These are phyloP conservation scores for Aphelinus atriplicis DNA, from an alignment of 1,140 invertebrate genomes.

Conservation along the genomic window DNA sequence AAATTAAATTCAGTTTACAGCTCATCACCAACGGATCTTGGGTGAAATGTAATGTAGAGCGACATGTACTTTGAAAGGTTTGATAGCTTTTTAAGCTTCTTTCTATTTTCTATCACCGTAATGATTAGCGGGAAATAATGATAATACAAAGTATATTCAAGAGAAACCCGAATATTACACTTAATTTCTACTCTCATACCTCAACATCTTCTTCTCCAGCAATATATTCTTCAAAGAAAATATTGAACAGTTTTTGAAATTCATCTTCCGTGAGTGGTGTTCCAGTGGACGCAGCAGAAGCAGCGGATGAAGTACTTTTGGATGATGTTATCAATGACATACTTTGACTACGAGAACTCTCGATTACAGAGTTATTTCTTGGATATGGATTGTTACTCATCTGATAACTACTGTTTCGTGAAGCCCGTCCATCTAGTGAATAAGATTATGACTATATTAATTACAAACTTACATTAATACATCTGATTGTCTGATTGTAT, in stretches of 20 bases:
- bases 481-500: no score
- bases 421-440: slow-evolving; percentile 63
- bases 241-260: slow-evolving; percentile 46
- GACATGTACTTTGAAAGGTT: no score
- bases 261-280: slow-evolving; percentile 48
- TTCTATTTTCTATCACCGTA: no score
- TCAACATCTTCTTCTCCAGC: slow-evolving; percentile 46
- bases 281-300: slow-evolving; percentile 43
- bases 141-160: no score
- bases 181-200: slow-evolving; percentile 41
- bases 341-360: slow-evolving; percentile 55
- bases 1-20: no score
- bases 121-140: no score
- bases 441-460: slow-evolving; percentile 8
- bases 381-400: slow-evolving; percentile 53
- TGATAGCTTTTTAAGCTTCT: no score
- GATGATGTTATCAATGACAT: slow-evolving; percentile 56
- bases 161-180: no score
- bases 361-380: slow-evolving; percentile 51
- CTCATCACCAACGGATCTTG: no score
- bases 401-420: slow-evolving; percentile 70
- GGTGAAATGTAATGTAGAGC: no score
- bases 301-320: slow-evolving; percentile 53
- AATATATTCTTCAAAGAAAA: slow-evolving; percentile 53
- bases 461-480: no score